Conservation (phyloP, 2,797 vertebrate species). For the Eulemur coronatus region DNA sequence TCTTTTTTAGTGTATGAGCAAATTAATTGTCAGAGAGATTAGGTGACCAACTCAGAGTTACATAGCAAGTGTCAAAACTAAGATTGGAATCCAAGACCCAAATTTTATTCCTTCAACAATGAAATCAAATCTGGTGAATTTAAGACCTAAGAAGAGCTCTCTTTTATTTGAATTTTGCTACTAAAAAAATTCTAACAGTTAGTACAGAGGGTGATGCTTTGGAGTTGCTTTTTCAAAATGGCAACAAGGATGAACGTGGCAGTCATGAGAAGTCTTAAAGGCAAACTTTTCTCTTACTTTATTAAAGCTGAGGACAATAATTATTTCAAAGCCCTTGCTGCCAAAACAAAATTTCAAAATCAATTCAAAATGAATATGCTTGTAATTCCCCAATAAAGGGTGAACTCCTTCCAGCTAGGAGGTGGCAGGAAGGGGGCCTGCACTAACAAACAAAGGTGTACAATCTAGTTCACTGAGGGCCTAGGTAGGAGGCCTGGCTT, state of each 20-base stretch:
- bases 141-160: background rate
- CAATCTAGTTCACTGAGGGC: background rate
- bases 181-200: background rate
- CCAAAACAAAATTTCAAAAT: background rate
- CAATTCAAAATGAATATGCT: background rate
- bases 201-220: background rate
- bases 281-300: background rate
- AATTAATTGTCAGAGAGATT: constrained; percentile 3
- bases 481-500: background rate
- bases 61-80: background rate
- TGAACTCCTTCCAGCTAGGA: background rate
- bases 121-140: background rate
- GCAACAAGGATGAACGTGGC: background rate
- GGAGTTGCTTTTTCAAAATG: background rate
- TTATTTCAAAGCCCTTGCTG: constrained; percentile 14
- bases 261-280: background rate
- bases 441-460: background rate
- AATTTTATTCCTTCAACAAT: background rate
- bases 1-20: background rate
- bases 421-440: background rate
- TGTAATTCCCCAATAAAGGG: background rate
- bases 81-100: background rate
- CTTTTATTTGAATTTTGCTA: background rate
- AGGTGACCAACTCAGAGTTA: background rate
- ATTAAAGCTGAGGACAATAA: background rate